These are phyloP conservation scores for Neoaliturus tenellus DNA, from an alignment of 2,888 invertebrate species.

Conservation along the genomic window DNA sequence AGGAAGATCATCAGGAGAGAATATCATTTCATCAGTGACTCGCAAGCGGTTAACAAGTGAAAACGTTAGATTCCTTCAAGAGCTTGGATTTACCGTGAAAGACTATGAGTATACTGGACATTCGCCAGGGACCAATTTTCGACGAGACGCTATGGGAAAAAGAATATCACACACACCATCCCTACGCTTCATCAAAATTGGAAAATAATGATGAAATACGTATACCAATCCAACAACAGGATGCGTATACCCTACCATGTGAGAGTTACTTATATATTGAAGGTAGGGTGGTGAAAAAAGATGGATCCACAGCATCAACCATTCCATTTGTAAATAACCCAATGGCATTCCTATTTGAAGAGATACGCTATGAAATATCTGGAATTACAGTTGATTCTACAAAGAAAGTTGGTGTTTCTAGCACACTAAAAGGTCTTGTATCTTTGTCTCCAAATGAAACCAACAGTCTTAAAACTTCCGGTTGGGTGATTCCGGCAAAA, in stretches of 20 bases:
- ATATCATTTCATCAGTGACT: not conserved
- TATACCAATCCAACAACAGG: slow-evolving; percentile 68
- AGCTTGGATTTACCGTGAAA: not conserved
- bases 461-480: not conserved
- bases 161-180: slow-evolving; percentile 66
- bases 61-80: slow-evolving; percentile 15
- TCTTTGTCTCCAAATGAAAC: slow-evolving; percentile 22
- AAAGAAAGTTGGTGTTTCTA: slow-evolving; percentile 50
- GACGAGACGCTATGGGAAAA: slow-evolving; percentile 57
- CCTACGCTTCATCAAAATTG: slow-evolving; percentile 65
- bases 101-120: slow-evolving; percentile 49
- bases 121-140: slow-evolving; percentile 51
- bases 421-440: slow-evolving; percentile 55
- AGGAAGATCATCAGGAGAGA: not conserved
- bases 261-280: slow-evolving; percentile 65
- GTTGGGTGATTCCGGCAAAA: not conserved
- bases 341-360: slow-evolving; percentile 55
- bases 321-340: slow-evolving; percentile 53
- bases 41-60: slow-evolving; percentile 18
- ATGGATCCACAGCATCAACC: not conserved
- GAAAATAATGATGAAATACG: slow-evolving; percentile 69
- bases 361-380: slow-evolving; percentile 53
- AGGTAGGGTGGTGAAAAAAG: slow-evolving; percentile 52
- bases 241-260: slow-evolving; percentile 67
- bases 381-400: slow-evolving; percentile 56